Evolutionary conservation across 2,113 vertebrate species (phyloP).

Genomic region (Melanocharis versteri): DNA sequence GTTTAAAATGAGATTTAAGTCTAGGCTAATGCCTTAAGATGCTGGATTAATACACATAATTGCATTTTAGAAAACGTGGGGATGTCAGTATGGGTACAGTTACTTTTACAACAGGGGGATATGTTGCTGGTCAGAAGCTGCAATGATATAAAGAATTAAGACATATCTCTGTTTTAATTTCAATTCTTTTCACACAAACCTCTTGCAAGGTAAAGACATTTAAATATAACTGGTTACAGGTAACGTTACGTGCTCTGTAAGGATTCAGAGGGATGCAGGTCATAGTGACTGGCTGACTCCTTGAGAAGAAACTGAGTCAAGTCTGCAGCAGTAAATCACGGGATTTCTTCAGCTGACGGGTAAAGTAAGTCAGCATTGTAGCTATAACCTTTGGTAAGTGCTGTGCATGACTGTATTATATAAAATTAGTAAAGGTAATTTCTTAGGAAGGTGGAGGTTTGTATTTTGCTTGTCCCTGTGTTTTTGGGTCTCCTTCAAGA

Average conservation of each 20-base stretch:
- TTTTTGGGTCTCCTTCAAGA: not conserved
- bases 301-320: not conserved
- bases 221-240: not conserved
- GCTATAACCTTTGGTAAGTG: not conserved
- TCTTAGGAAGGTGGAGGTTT: not conserved
- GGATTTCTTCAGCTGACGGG: not conserved
- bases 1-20: not conserved
- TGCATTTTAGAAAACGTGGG: not conserved
- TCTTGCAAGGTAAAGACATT: not conserved
- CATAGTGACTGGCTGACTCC: not conserved
- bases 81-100: not conserved
- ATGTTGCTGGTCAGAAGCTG: not conserved
- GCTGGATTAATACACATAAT: not conserved
- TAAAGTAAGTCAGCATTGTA: not conserved
- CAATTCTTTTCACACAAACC: not conserved
- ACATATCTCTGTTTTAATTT: not conserved
- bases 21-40: not conserved
- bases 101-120: not conserved
- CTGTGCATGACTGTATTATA: not conserved
- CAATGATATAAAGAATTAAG: not conserved
- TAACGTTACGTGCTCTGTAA: not conserved
- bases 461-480: not conserved
- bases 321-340: not conserved
- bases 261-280: not conserved
- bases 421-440: not conserved